Conservation (phyloP, 2,888 invertebrate genomes). For the Oxycera nigricornis region DNA sequence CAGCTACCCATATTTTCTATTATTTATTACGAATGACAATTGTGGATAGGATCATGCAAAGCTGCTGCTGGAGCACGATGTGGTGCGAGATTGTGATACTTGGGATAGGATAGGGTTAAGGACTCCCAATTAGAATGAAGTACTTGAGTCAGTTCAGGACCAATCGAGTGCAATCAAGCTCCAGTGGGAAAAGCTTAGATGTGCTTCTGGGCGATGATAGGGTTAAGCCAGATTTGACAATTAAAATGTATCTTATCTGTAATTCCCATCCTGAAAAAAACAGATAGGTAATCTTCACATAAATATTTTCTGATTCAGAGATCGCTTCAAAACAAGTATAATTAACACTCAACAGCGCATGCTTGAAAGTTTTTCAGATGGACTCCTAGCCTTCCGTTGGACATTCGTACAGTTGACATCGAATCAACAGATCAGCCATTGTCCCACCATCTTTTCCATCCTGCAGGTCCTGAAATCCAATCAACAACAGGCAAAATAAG, state of each 20-base stretch:
- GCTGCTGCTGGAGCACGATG: not conserved
- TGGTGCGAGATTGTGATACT: not conserved
- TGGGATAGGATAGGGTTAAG: not conserved
- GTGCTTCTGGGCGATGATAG: not conserved
- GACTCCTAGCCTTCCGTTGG: not conserved
- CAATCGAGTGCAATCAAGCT: not conserved
- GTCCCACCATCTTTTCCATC: not conserved
- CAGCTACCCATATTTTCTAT: slow-evolving; percentile 25
- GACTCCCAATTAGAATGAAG: slow-evolving; percentile 32
- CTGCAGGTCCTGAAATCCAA: slow-evolving; percentile 24
- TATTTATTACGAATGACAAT: slow-evolving; percentile 29
- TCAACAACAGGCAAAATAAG: slow-evolving; percentile 21
- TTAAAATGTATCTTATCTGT: no score
- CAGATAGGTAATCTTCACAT: not conserved
- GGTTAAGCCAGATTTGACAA: no score
- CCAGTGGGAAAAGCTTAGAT: not conserved
- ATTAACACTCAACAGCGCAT: not conserved
- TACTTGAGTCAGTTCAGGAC: not conserved
- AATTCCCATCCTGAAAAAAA: not conserved
- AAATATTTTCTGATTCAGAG: no score
- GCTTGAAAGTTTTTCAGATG: not conserved
- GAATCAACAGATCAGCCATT: slow-evolving; percentile 39
- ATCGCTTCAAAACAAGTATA: no score
- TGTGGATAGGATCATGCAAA: not conserved
- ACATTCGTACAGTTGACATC: slow-evolving; percentile 17